Conservation (phyloP, 2,797 vertebrate species). For the Prionace glauca region DNA sequence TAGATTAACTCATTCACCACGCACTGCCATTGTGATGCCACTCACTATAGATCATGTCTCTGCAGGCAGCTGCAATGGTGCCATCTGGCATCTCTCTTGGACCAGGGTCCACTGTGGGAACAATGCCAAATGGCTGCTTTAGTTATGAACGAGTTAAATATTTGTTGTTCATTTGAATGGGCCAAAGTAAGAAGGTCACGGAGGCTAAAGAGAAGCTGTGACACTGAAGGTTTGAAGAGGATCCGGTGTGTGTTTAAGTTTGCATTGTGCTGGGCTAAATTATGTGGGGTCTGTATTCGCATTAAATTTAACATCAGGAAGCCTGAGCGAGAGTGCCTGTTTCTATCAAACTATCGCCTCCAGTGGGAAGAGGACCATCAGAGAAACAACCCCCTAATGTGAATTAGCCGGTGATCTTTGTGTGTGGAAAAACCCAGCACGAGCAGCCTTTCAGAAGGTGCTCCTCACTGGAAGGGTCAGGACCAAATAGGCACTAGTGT, state of each 20-base stretch:
- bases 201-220: constrained; percentile 29
- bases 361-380: not conserved
- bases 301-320: not conserved
- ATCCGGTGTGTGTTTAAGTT: not conserved
- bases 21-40: constrained; percentile 27
- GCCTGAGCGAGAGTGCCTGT: not conserved
- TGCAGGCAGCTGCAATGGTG: constrained; percentile 7
- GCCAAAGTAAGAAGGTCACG: constrained; percentile 4
- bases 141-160: constrained; percentile 29
- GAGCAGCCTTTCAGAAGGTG: not conserved
- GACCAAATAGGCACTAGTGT: not conserved
- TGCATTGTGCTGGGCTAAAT: constrained; percentile 14
- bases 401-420: not conserved
- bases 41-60: not conserved
- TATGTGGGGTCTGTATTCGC: not conserved
- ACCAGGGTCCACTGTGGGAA: constrained; percentile 8
- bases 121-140: constrained; percentile 27
- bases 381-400: not conserved
- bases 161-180: constrained; percentile 22
- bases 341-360: not conserved
- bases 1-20: constrained; percentile 7
- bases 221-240: constrained; percentile 23
- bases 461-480: not conserved
- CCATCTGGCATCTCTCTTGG: constrained; percentile 22
- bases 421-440: not conserved